Evolutionary conservation across 2,888 invertebrate genomes (phyloP).

Genomic region (Stegophylla sp.): DNA sequence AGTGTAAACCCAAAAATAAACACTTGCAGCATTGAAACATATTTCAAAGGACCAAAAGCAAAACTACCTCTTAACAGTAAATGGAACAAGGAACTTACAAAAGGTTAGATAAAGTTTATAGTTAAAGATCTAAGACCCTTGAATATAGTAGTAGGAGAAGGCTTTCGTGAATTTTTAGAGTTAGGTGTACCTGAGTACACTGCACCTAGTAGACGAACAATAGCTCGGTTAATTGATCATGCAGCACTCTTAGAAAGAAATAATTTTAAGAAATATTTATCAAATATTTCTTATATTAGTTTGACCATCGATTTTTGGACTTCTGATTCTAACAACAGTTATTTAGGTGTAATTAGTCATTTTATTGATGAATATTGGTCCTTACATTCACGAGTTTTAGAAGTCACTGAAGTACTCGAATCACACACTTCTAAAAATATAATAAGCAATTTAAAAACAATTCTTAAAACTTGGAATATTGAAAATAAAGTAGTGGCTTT

Average conservation of each 20-base stretch:
- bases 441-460: not conserved
- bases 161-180: not conserved
- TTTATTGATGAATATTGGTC: not conserved
- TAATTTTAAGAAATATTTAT: constrained; percentile 20
- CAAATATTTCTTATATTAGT: constrained; percentile 1
- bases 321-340: not conserved
- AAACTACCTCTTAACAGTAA: constrained; percentile 26
- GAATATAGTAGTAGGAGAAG: constrained; percentile 4
- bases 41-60: constrained; percentile 25
- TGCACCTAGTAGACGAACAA: constrained; percentile 28
- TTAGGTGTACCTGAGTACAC: not conserved
- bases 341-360: not conserved
- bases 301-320: constrained; percentile 5
- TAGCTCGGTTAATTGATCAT: constrained; percentile 24
- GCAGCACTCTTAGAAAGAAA: not conserved
- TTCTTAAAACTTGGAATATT: not conserved
- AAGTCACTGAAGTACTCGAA: not conserved
- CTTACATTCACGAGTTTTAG: constrained; percentile 5
- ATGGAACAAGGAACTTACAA: constrained; percentile 7
- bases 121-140: constrained; percentile 15
- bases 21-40: constrained; percentile 19
- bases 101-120: constrained; percentile 7
- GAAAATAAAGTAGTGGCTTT: constrained; percentile 13
- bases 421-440: not conserved
- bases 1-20: not conserved